Base-by-base conservation (phyloP, 2,888 invertebrate species). In the Microctonus brassicae region DNA sequence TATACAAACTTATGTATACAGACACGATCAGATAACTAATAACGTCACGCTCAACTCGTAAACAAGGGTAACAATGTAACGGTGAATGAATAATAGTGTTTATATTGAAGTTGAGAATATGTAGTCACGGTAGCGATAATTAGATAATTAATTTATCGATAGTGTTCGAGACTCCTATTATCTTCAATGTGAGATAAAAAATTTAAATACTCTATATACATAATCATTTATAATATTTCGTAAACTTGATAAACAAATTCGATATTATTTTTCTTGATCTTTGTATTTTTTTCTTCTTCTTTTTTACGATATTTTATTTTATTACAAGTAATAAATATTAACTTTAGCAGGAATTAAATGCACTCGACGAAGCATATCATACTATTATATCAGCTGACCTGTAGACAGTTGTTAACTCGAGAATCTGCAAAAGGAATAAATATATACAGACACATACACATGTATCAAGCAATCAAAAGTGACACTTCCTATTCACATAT, bases 361-460 rank as follows among this genome's bases (percentile, higher is more conserved):
- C 13, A 57, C 57, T n/a, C 13, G 26, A 34, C 34, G 4, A 20
- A 60, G 20, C 34, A 17, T 17, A 34, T 36, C 13, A 34, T 9
- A 60, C n/a, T 47, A 47, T 61, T 6, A 61, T 39, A 17, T 24
- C 57, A 17, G 58, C 47, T 62, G 71, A 62, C 71, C 70, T 66
- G 67, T 71, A 71, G 66, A 70, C 55, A 42, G 62, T 71, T 34
- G 66, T 71, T 66, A 71, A 67, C 71, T 71, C 64, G 26, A 42
- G 22, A 53, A 47, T n/a, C 52, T 26, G 42, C 52, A 13, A 52
- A 47, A n/a, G 11, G 7, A 17, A 10, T 24, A 20, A 11, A n/a
- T 22, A 34, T 13, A 39, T 13, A 42, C 17, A 55, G 20, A 55
- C 9, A 55, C 22, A 20, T 7, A 24, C 58, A 11, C 13, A 24